Evolutionary conservation across 2,113 vertebrate genomes (phyloP).

Genomic region (Clupea harengus): DNA sequence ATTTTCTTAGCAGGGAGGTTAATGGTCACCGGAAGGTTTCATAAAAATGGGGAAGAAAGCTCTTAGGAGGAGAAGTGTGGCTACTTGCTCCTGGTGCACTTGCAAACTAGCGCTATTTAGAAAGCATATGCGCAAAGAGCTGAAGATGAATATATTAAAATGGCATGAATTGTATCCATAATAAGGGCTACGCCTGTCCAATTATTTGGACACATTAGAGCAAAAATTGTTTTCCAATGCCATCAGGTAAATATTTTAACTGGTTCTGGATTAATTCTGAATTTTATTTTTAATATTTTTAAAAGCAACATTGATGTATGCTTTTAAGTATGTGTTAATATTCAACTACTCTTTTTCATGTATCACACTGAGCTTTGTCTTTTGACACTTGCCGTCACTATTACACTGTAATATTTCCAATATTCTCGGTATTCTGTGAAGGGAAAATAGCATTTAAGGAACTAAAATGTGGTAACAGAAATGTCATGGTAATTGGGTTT

Average conservation of each 20-base stretch:
- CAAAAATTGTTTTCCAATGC: background rate
- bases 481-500: constrained; percentile 18
- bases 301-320: background rate
- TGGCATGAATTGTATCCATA: background rate
- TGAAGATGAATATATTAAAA: constrained; percentile 7
- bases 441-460: background rate
- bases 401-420: background rate
- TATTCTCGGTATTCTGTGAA: background rate
- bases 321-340: background rate
- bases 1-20: constrained; percentile 38
- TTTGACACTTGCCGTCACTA: background rate
- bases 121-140: background rate
- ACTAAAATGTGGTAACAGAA: background rate
- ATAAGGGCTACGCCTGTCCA: background rate
- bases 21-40: constrained; percentile 52
- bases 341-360: background rate
- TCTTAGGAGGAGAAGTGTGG: constrained; percentile 42
- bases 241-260: background rate
- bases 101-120: constrained; percentile 34
- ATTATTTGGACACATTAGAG: background rate
- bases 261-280: background rate
- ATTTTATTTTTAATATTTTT: background rate
- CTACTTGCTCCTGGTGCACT: constrained; percentile 2
- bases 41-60: constrained; percentile 36
- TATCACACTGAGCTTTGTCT: background rate